A percentile compares a stretch with the other conserved stretches of the same genome.
These are phyloP conservation scores for Oreochromis mossambicus DNA, from an alignment of 2,797 vertebrate genomes.

Conservation along the genomic window DNA sequence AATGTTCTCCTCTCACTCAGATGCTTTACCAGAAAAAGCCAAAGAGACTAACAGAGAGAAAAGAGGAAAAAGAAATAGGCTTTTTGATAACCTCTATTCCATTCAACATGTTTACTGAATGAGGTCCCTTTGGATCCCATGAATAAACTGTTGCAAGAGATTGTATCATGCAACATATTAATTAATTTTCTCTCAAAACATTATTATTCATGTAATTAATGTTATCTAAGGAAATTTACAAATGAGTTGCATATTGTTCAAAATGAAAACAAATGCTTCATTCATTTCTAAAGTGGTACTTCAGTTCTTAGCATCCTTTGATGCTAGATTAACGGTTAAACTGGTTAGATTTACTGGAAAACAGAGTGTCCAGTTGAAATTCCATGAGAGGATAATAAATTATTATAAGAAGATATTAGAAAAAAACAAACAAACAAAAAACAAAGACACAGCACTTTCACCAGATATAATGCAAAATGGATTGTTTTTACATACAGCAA, in stretches of 20 bases:
- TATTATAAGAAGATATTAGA: background rate
- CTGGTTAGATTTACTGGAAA: background rate
- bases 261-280: background rate
- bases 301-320: background rate
- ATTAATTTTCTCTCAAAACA: background rate
- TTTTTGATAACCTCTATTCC: background rate
- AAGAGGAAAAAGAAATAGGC: background rate
- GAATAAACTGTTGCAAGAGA: background rate
- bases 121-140: background rate
- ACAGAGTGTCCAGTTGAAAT: background rate
- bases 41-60: background rate
- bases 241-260: background rate
- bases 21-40: background rate
- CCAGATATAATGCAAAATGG: no score
- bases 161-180: background rate
- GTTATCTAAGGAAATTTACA: background rate
- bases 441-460: no score
- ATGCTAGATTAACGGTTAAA: background rate
- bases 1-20: background rate
- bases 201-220: background rate
- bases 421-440: background rate
- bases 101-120: background rate
- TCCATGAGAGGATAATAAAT: background rate
- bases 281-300: background rate
- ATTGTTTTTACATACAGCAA: no score